phyloP scores from a whole-genome alignment of 2,888 invertebrate species.

The Cryptophagus acutangulus region DNA sequence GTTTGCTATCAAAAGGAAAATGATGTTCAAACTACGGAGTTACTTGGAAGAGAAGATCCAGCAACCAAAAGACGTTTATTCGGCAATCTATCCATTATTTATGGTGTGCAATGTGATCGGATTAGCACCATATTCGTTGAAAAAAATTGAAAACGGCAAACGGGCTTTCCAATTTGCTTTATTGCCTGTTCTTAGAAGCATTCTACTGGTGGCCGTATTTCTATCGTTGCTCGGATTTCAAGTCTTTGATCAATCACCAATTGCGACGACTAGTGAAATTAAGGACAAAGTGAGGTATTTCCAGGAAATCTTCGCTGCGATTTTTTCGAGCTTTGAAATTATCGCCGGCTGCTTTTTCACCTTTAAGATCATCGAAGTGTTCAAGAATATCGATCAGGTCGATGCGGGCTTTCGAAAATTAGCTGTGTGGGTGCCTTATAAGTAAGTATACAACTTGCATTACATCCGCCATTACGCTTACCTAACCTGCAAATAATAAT shows the following conservation, averaged over 20 bases:
- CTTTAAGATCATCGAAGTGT: neutral
- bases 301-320: neutral
- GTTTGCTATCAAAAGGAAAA: too few relatives aligned
- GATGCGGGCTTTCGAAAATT: neutral
- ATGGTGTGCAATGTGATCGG: neutral
- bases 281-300: neutral
- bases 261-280: neutral
- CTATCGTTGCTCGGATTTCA: neutral
- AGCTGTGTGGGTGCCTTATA: neutral
- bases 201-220: neutral
- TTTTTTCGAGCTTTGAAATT: neutral
- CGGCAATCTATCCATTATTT: constrained; percentile 2
- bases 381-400: neutral
- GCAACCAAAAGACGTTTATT: constrained; percentile 1
- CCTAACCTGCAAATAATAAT: too few relatives aligned
- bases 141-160: neutral
- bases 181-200: neutral
- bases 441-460: too few relatives aligned
- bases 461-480: too few relatives aligned
- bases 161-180: neutral
- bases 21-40: too few relatives aligned
- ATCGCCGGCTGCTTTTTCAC: neutral
- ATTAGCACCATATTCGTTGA: neutral
- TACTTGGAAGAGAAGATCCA: neutral
- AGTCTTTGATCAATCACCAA: neutral